Percentiles rank a stretch among this genome's conserved stretches.
Evolutionary conservation across 1,140 invertebrate genomes (phyloP).

Genomic region (Ceratitis capitata): DNA sequence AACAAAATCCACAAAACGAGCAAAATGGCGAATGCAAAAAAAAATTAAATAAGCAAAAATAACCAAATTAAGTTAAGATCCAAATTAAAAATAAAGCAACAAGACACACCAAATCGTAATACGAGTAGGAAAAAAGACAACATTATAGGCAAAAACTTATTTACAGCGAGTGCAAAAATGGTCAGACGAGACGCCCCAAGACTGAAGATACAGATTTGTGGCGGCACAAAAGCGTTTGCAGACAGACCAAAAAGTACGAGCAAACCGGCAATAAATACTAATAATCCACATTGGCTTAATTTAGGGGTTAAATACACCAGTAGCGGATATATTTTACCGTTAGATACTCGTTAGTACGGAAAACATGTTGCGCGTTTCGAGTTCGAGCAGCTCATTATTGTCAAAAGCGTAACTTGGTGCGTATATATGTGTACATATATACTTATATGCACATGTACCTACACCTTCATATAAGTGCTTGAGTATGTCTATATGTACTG

Average conservation of each 20-base stretch:
- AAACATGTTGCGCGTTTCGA: background rate
- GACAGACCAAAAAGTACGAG: background rate
- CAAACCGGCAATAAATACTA: background rate
- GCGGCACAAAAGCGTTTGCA: background rate
- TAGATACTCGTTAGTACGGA: background rate
- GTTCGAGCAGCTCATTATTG: background rate
- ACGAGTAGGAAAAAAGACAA: background rate
- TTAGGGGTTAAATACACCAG: background rate
- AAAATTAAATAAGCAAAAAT: background rate
- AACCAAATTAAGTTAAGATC: background rate
- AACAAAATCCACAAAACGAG: background rate
- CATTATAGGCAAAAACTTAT: background rate
- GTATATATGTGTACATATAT: background rate
- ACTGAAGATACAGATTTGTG: background rate
- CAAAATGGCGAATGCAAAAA: background rate
- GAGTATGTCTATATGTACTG: background rate
- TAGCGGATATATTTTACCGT: background rate
- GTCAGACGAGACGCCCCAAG: background rate
- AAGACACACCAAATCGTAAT: background rate
- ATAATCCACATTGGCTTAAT: background rate
- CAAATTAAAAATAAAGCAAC: background rate
- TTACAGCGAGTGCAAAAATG: background rate
- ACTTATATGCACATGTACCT: background rate
- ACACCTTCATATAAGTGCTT: background rate
- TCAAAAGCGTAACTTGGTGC: background rate